Percentiles rank a stretch among this genome's conserved stretches.
Conservation (phyloP, 1,140 invertebrate species). For the Ips typographus region DNA sequence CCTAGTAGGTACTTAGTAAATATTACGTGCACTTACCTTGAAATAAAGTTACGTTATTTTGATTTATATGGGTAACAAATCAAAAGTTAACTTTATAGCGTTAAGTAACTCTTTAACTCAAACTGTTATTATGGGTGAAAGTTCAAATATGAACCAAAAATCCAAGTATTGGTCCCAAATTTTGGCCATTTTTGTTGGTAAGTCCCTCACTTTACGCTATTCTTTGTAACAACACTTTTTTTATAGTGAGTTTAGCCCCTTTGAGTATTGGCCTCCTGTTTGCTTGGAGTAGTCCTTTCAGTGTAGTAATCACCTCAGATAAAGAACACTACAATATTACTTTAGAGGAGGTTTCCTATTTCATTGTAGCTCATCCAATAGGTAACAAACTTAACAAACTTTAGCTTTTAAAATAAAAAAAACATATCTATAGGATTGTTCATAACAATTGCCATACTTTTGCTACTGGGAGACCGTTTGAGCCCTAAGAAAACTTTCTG, state of each 20-base stretch:
- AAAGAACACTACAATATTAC: constrained; percentile 38
- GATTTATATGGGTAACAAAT: no score
- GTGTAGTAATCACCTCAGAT: constrained; percentile 32
- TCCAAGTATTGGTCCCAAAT: not conserved
- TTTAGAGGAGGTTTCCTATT: constrained; percentile 35
- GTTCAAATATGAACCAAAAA: no score
- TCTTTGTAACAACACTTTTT: not conserved
- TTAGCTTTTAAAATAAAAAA: not conserved
- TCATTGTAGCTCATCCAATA: constrained; percentile 33
- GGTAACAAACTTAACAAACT: constrained; percentile 5
- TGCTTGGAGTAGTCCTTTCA: constrained; percentile 36
- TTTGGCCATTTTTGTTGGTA: not conserved
- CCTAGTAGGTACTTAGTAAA: no score
- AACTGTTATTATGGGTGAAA: no score
- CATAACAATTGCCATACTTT: not conserved
- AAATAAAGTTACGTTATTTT: no score
- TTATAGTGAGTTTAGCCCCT: constrained; percentile 27
- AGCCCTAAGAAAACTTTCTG: not conserved
- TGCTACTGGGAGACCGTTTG: not conserved
- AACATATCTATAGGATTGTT: not conserved
- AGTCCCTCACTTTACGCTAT: not conserved
- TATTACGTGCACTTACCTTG: no score
- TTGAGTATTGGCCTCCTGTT: constrained; percentile 29
- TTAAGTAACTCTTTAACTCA: no score
- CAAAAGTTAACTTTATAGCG: no score